These are phyloP conservation scores for Pavo muticus DNA, from an alignment of 2,113 vertebrate genomes.

Conservation along the genomic window DNA sequence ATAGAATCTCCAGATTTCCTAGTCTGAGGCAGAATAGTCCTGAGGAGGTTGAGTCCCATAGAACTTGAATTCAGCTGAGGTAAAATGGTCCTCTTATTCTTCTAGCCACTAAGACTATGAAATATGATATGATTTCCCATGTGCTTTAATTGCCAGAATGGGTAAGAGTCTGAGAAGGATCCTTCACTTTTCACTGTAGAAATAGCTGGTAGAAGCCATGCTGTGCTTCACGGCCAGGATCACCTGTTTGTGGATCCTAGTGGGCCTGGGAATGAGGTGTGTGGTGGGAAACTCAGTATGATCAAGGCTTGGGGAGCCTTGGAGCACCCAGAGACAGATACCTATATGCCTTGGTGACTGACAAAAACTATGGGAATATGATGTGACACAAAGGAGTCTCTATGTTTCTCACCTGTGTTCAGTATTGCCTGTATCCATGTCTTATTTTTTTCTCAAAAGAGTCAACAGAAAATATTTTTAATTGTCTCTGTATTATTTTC, in stretches of 20 bases:
- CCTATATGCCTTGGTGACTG: neutral
- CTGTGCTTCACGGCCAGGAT: neutral
- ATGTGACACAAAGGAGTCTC: neutral
- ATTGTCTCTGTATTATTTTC: neutral
- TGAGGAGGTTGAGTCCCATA: neutral
- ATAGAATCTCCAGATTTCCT: neutral
- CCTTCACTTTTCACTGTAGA: neutral
- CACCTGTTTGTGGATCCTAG: neutral
- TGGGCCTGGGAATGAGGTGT: neutral
- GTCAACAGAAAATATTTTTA: neutral
- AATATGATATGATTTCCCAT: accelerated
- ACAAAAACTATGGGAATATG: neutral
- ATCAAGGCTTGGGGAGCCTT: neutral
- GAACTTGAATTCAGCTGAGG: neutral
- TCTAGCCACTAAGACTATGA: neutral
- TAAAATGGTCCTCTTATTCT: neutral
- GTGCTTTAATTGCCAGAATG: neutral
- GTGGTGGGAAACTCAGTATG: neutral
- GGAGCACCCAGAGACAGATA: neutral
- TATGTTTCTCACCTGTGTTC: neutral
- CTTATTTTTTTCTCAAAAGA: neutral
- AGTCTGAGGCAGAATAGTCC: neutral
- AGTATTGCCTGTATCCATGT: neutral
- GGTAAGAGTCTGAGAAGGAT: neutral
- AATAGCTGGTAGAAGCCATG: neutral